Conservation (phyloP, 2,113 vertebrate genomes). For the Condylura cristata region DNA sequence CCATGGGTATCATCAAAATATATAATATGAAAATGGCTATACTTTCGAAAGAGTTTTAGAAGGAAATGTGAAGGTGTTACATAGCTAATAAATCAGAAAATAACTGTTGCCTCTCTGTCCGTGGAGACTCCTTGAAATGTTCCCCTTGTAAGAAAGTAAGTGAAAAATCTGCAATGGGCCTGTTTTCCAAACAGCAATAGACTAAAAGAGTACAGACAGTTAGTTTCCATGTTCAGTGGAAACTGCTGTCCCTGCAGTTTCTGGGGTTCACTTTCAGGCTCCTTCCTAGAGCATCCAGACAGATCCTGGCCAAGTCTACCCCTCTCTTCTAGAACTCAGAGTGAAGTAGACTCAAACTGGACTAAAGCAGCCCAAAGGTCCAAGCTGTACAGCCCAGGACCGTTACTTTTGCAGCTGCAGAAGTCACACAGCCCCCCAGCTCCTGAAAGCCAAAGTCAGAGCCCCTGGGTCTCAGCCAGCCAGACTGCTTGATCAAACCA, state of each 20-base stretch:
- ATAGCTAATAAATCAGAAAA: constrained; percentile 29
- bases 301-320: accelerated
- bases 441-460: background rate
- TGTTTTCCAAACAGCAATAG: background rate
- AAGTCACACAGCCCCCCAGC: background rate
- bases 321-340: background rate
- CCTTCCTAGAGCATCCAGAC: background rate
- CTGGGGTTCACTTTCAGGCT: background rate
- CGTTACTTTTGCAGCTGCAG: background rate
- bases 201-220: background rate
- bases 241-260: background rate
- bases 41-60: constrained; percentile 42
- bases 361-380: background rate
- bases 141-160: background rate
- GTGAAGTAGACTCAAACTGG: background rate
- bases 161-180: background rate
- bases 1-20: background rate
- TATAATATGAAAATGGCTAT: constrained; percentile 39
- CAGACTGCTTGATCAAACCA: background rate
- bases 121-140: constrained; percentile 13
- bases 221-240: background rate
- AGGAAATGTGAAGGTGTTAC: constrained; percentile 39
- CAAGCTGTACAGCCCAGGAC: background rate
- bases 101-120: constrained; percentile 17
- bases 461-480: background rate